Base-by-base conservation (phyloP, 1,140 invertebrate species). In the Tetramorium simillimum region DNA sequence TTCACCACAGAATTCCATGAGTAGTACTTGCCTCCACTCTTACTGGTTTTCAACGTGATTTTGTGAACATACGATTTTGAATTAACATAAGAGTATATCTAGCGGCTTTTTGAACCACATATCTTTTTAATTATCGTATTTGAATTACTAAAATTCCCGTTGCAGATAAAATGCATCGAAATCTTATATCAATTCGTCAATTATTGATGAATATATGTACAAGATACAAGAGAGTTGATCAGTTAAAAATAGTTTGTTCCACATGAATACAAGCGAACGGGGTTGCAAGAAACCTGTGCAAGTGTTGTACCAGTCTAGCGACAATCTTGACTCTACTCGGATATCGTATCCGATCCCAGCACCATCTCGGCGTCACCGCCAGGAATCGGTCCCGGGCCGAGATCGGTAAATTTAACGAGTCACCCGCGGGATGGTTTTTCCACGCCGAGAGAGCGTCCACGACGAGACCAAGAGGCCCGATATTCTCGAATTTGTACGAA, bases 351-450 rank as follows among this genome's bases (percentile, higher is more conserved):
- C 85, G 90, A 89, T 51, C 70, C 40, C 76, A 92, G 90, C 92
- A 92, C 92, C 92, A 93, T 93, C 92, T 93, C 89, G 88, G 89
- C 65, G 89, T 77, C 70, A 60, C 69, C 10, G 21, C 49, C 56
- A 84, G 49, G 92, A 92, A 91, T 89, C 89, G 88, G 40, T 75
- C 37, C 21, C 67, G 77, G 82, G 63, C 65, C 49, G 70, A 86
- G 88, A 92, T 93, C 92, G 91, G 91, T 93, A 93, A 92, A 91
- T 88, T 90, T 89, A 53, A 85, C 80, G 56, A 76, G 62, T 63
- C 63, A 85, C 80, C 37, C 60, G 58, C 46, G 18, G 40, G 40
- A 69, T 49, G 58, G 12, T 65, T 33, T 33, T 33, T 33, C 33
- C 33, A 33, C 4, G 33, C 33, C 33, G 33, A 3, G 33, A 33